These are phyloP conservation scores for Schmidtea mediterranea DNA, from an alignment of 1,140 invertebrate genomes.

Conservation along the genomic window DNA sequence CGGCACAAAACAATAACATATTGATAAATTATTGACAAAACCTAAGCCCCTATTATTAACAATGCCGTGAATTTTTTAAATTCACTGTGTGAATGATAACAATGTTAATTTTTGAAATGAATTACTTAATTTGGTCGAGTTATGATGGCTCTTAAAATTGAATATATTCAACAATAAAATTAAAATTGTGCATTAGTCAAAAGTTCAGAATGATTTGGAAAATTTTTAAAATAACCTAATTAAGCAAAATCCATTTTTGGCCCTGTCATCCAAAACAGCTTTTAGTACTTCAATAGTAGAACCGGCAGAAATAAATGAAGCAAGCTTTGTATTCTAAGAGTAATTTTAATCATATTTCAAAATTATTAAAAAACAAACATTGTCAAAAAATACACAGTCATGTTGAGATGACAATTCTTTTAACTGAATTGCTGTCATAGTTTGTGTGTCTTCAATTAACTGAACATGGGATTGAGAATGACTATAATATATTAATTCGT, in stretches of 20 bases:
- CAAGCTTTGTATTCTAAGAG: not conserved
- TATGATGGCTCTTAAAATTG: too few species aligned
- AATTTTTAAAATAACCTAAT: constrained; percentile 11
- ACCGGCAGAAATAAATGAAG: not conserved
- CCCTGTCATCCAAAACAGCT: not conserved
- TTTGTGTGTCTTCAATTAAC: constrained; percentile 34
- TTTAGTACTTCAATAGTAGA: not conserved
- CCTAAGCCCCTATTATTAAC: too few species aligned
- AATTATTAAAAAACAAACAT: constrained; percentile 32
- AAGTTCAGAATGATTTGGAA: too few species aligned
- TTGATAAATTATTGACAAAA: too few species aligned
- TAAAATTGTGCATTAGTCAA: too few species aligned
- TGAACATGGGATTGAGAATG: constrained; percentile 35
- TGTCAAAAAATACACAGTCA: constrained; percentile 58
- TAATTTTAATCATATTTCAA: not conserved
- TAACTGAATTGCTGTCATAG: constrained; percentile 32
- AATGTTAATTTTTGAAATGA: too few species aligned
- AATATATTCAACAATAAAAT: too few species aligned
- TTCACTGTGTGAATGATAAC: too few species aligned
- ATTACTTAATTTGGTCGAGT: too few species aligned
- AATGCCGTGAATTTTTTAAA: too few species aligned
- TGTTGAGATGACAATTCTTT: constrained; percentile 43
- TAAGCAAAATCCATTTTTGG: constrained; percentile 12
- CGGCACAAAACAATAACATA: too few species aligned
- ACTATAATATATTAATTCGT: constrained; percentile 25